Evolutionary conservation across 2,113 vertebrate genomes (phyloP).

Genomic region (Laticauda laticaudata): DNA sequence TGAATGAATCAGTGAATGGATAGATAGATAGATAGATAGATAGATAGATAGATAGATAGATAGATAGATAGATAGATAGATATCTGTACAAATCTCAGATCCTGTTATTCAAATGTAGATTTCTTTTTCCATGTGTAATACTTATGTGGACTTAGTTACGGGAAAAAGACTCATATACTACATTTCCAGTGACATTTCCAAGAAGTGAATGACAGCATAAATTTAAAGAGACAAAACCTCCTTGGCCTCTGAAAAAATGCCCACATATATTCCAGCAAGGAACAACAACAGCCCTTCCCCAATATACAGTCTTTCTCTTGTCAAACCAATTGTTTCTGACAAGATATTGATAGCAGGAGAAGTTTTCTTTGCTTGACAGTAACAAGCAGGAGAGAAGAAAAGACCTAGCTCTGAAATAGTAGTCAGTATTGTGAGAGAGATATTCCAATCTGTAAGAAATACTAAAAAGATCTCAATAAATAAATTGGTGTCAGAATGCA

Average conservation of each 20-base stretch:
- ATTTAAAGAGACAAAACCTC: slow-evolving; percentile 8
- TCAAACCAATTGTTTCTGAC: slow-evolving; percentile 30
- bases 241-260: slow-evolving; percentile 18
- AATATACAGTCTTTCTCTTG: not conserved
- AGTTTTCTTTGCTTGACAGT: not conserved
- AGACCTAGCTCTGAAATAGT: not conserved
- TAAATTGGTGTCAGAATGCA: not conserved
- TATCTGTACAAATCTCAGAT: not conserved
- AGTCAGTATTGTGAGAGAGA: not conserved
- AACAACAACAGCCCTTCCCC: not conserved
- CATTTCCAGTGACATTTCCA: not conserved
- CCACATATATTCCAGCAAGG: not conserved
- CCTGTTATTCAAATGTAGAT: not conserved
- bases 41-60: too few relatives aligned
- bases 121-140: not conserved
- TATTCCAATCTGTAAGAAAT: not conserved
- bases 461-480: not conserved
- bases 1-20: too few relatives aligned
- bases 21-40: not conserved
- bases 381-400: slow-evolving; percentile 22
- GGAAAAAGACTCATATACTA: not conserved
- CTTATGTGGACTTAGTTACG: not conserved
- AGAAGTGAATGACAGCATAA: not conserved
- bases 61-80: not conserved
- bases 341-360: slow-evolving; percentile 37